phyloP scores from a whole-genome alignment of 2,797 vertebrate species.

The Clarias pachynema region DNA sequence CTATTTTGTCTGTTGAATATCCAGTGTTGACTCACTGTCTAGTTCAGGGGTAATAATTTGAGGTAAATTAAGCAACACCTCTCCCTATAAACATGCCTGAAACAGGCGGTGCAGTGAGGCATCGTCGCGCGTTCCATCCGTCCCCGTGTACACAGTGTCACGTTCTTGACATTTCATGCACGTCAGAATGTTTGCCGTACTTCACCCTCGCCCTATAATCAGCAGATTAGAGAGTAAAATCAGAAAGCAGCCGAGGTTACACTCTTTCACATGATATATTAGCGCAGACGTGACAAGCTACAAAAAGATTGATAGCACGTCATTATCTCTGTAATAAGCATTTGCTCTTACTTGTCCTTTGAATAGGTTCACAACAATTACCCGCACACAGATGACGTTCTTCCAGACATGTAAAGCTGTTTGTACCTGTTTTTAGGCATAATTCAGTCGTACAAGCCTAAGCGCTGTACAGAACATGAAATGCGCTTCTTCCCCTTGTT shows the following conservation, averaged over 20 bases:
- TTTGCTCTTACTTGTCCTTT: slow-evolving; percentile 30
- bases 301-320: background rate
- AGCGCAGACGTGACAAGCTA: background rate
- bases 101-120: background rate
- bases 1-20: background rate
- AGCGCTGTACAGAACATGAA: background rate
- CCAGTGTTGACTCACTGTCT: background rate
- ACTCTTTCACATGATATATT: background rate
- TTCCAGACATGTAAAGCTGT: background rate
- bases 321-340: background rate
- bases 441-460: too few relatives aligned
- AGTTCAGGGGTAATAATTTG: background rate
- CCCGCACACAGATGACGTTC: background rate
- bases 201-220: background rate
- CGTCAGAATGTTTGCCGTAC: background rate
- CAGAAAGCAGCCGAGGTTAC: background rate
- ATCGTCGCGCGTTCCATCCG: background rate
- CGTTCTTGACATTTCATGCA: background rate
- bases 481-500: background rate
- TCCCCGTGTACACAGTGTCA: background rate
- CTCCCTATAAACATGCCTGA: background rate
- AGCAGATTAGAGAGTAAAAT: background rate
- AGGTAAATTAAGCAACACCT: background rate
- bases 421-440: slow-evolving; percentile 8
- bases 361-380: background rate